Evolutionary conservation across 2,113 vertebrate species (phyloP).

Genomic region (Notiomystis cincta): DNA sequence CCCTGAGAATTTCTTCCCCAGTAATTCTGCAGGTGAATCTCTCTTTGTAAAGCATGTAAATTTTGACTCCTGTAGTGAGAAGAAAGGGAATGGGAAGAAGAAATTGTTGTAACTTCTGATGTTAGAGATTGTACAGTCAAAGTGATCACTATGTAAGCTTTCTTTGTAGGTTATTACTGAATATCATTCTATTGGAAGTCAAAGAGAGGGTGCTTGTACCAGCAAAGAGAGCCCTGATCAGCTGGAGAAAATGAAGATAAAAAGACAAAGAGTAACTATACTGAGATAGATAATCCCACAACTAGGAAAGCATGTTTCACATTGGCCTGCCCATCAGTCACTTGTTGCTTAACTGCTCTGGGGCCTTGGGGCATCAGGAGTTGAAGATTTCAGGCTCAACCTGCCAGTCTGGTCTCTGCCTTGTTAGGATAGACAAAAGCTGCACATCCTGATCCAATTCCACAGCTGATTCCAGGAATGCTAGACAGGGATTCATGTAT

Average conservation of each 20-base stretch:
- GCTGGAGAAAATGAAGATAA: neutral
- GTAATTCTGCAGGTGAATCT: neutral
- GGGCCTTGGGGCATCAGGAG: neutral
- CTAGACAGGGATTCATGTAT: neutral
- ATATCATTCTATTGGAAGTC: neutral
- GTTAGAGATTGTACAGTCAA: neutral
- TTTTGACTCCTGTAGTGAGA: neutral
- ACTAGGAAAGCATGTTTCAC: neutral
- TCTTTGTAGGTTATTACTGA: neutral
- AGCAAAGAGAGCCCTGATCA: neutral
- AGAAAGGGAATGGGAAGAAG: neutral
- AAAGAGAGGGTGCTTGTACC: neutral
- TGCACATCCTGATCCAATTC: neutral
- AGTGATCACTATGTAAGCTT: fast-evolving
- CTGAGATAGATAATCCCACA: neutral
- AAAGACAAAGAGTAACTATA: neutral
- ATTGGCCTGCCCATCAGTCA: neutral
- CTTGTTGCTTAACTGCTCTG: neutral
- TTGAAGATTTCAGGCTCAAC: neutral
- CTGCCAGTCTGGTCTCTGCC: neutral
- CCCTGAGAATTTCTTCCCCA: neutral
- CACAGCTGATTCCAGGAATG: fast-evolving
- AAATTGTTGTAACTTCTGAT: neutral
- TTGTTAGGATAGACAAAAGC: neutral
- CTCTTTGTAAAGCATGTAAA: neutral